A percentile compares a stretch with the other conserved stretches of the same genome.
These are phyloP conservation scores for Pycnonotus jocosus DNA, from an alignment of 2,113 vertebrate species.

Conservation along the genomic window DNA sequence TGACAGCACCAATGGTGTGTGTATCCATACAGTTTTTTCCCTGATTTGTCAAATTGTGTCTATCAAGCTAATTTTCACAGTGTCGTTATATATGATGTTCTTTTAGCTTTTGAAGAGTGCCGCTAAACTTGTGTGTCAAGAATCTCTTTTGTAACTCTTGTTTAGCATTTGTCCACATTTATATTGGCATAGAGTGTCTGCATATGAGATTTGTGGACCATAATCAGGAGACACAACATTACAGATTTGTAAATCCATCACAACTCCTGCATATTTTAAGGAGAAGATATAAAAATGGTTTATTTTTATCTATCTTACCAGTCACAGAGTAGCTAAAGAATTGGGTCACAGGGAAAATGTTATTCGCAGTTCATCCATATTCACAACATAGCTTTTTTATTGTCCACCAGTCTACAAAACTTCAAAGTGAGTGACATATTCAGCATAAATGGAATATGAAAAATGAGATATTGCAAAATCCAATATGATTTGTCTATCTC, in stretches of 20 bases:
- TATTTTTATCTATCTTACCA: not conserved
- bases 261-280: not conserved
- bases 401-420: not conserved
- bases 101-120: not conserved
- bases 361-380: not conserved
- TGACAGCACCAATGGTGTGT: not conserved
- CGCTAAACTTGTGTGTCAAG: not conserved
- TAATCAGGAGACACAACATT: not conserved
- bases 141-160: not conserved
- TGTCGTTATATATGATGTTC: not conserved
- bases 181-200: not conserved
- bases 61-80: not conserved
- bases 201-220: not conserved
- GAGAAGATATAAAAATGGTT: not conserved
- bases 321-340: not conserved
- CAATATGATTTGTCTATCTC: not conserved
- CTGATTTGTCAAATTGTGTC: not conserved
- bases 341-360: not conserved
- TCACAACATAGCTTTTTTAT: not conserved
- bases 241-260: not conserved
- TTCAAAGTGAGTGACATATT: not conserved
- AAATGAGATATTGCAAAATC: not conserved
- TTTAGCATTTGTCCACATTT: not conserved
- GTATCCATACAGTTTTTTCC: not conserved
- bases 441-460: not conserved